Base-by-base conservation (phyloP, 2,888 invertebrate species). In the Odontocolon sp. region DNA sequence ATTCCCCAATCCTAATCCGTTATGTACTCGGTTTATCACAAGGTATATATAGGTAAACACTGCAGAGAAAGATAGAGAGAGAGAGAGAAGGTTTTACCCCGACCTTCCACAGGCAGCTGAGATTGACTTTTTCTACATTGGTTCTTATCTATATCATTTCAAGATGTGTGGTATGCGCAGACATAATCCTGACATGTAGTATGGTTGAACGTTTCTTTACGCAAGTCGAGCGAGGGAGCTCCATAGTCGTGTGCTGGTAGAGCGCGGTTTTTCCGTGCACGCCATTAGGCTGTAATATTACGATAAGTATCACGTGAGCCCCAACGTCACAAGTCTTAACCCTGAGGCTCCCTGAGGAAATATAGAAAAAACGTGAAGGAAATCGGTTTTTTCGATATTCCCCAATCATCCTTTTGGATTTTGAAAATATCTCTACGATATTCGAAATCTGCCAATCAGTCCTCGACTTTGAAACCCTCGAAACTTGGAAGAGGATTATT, bases 281-380 rank as follows among this genome's bases (percentile, higher is more conserved):
- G 70, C 70, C 70, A 70, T 70, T 70, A 70, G 63, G 33, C 70
- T 70, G 70, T 50, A 54, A 70, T 70, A 70, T 70, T 63, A 63
- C 70, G 70, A 61, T 63, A 70, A 70, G 69, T 70, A 61, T 42
- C 61, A 33, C 31, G 52, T 33, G 42, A 70, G 52, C 70, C 61
- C 70, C 42, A 63, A 63, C 54, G 42, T 63, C 70, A 45, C 70
- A 63, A 63, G 63, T 70, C 70, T 70, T 63, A 63, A 63, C 54
- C 61, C 52, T 50, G 40, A 23, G 63, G 52, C 42, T 8, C 16
- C 59, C 42, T 21, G 33, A 23, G n/a, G n/a, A n/a, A n/a, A n/a
- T n/a, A n/a, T n/a, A n/a, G n/a, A n/a, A n/a, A n/a, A n/a, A n/a
- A n/a, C n/a, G n/a, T n/a, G n/a, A n/a, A n/a, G n/a, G n/a, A n/a